Base-by-base conservation (phyloP, 64 coral and sea anemone genomes). In the Acropora yongei region DNA sequence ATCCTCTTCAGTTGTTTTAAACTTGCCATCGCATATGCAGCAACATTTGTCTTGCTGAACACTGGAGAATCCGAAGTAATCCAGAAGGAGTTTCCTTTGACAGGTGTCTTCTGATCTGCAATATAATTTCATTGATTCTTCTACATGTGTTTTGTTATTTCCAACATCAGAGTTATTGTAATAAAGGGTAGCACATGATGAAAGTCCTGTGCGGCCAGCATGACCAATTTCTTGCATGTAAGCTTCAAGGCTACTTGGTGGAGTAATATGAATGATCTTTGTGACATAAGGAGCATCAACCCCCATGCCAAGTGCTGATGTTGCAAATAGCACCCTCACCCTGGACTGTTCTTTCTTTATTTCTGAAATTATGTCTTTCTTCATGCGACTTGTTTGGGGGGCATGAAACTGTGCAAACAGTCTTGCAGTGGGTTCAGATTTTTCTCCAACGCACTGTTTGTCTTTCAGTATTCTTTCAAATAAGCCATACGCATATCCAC, bases 241-340 rank as follows among this genome's bases (percentile, higher is more conserved):
- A 41, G 72, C 13, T 74, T 96, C 87, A 57, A 92, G 19, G 47
- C 18, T 92, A 44, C 90, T 89, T 16, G 80, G 86, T 30, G 90
- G 90, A 79, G 79, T 84, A 1, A 96, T 90, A 57, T 96, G 90
- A 40, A 96, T 92, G 41, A 91, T 74, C 9, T 87, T 18, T 55
- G 44, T 79, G 14, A 92, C 72, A 78, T 82, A 44, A 49, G 89
- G 84, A 44, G 82, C 41, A 89, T 95, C 88, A 88, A 95, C 89
- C 17, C 94, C 84, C 89, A 95, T 95, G 14, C 89, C 89, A 77
- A 95, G 89, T 20, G 89, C 89, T 76, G 89, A 92, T 30, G 84
- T 91, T 13, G 94, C 93, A 91, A 88, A 95, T 20, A 95, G 6
- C 8, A 91, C 89, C 40, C 93, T 68, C 8, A 92, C 46, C 19